Evolutionary conservation across 2,888 invertebrate species (phyloP), one percentile per base, ranked within the genome.

Genomic region (Laothoe populi): DNA sequence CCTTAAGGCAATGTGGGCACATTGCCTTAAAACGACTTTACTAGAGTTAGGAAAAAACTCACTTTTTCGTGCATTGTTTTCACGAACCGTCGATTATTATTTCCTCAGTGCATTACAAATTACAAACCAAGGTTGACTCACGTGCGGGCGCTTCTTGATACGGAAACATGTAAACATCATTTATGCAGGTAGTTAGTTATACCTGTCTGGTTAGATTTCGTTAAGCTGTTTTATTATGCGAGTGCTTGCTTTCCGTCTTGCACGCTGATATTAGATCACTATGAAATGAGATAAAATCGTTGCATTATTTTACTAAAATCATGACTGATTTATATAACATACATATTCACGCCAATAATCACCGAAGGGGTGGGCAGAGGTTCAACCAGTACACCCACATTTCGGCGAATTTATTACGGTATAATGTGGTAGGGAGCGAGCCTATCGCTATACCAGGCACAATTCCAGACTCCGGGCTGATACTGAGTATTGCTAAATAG

Each of bases 41-140:
- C 59, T 58, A 60, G 60, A 49, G 46, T 64, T 64, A 64, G 66
- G 64, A 65, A 69, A n/a, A 65, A 66, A 59, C 62, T 44, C 40
- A 67, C 49, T 64, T 67, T 67, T 69, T 65, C 57, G 65, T 63
- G 16, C 61, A 66, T 66, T 65, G 69, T 67, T 66, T 57, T 63
- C 49, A 24, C 38, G 48, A 61, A 63, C 58, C 57, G 58, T 38
- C 48, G 62, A 38, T 13, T 38, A 49, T 65, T 57, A 66, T 68
- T 64, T 66, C 59, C 66, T 64, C 45, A 59, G 45, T 66, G 59
- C 62, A 61, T 68, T 42, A 4, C 21, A 24, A 45, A 48, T 68
- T 45, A 4, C 26, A 35, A 44, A 53, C 40, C 64, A 65, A 66
- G 64, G 61, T 65, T 61, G 53, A 45, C 48, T 57, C 38, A 31